Base-by-base conservation (phyloP, 2,797 vertebrate species). In the Rhynchonycteris naso region DNA sequence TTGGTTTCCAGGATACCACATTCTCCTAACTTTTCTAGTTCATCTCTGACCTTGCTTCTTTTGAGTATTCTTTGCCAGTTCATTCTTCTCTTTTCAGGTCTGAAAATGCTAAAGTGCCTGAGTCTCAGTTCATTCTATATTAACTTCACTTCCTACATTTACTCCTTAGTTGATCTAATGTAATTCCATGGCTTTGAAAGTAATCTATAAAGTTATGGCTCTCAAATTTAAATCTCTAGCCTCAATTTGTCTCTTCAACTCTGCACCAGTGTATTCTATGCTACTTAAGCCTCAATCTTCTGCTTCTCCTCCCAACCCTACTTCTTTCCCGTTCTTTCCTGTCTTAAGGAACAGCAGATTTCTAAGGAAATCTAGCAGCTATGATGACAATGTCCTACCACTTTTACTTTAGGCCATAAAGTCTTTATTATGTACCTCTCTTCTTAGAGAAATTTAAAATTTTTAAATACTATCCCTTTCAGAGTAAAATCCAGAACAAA, bases 381-480 rank as follows among this genome's bases (percentile, higher is more conserved):
- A 1, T 13, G 54, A 83, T 16, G 56, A 56, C 33, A 93, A 75
- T 50, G 35, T 43, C 69, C 50, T 88, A 19, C 47, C 30, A 26
- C 16, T 59, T 88, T 82, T 88, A 43, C 63, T 52, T 89, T 59
- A 93, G 30, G 72, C 76, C 7, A 47, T 30, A 75, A 78, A 9
- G 35, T 84, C 65, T 91, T 54, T 87, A 71, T 80, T 68, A 76
- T 1, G 11, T 9, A 54, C 22, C n/a, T 76, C 50, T 83, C 68
- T 91, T 94, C 71, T 21, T 35, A 96, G 54, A 93, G 33, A 91
- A 58, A 19, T 83, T 43, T 43, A 6, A 65, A 78, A 88, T 78
- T 92, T 96, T 86, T 21, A 96, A 94, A 87, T 69, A 81, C n/a
- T 52, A 28, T n/a, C 9, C 52, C 21, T 93, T 88, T 90, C 78